phyloP scores from a whole-genome alignment of 2,113 vertebrate genomes.

The Chlorodrepanis virens region DNA sequence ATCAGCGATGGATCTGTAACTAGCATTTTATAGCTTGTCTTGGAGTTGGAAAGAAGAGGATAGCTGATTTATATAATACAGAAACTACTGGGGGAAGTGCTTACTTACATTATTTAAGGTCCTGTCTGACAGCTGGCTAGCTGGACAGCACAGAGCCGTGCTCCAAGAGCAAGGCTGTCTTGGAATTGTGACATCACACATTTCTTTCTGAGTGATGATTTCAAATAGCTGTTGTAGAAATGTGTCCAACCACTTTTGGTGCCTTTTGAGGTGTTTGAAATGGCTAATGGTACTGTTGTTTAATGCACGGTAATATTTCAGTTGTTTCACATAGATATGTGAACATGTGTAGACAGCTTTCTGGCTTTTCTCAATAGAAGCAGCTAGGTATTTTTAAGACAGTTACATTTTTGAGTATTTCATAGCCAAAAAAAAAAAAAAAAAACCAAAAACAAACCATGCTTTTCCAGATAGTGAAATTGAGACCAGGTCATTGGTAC shows the following conservation, averaged over 20 bases:
- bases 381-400: not conserved
- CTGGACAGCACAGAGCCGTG: not conserved
- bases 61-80: not conserved
- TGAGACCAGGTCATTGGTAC: not conserved
- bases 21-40: not conserved
- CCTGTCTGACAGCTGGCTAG: slow-evolving; percentile 13
- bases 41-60: not conserved
- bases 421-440: not conserved
- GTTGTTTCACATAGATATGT: not conserved
- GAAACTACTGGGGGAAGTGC: not conserved
- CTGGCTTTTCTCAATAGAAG: not conserved
- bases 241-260: not conserved
- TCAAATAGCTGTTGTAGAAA: slow-evolving; percentile 56
- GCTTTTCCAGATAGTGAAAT: not conserved
- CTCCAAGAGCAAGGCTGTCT: not conserved
- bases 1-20: fast-evolving
- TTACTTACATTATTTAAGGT: not conserved
- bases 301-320: not conserved
- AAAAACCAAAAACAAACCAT: not conserved
- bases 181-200: not conserved
- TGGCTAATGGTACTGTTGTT: not conserved
- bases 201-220: slow-evolving; percentile 44
- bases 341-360: not conserved
- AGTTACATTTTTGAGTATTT: slow-evolving; percentile 4
- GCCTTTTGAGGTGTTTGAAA: slow-evolving; percentile 34